A percentile compares a stretch with the other conserved stretches of the same genome.
Conservation (phyloP, 2,888 invertebrate genomes). For the Coelogynopora nodosa region DNA sequence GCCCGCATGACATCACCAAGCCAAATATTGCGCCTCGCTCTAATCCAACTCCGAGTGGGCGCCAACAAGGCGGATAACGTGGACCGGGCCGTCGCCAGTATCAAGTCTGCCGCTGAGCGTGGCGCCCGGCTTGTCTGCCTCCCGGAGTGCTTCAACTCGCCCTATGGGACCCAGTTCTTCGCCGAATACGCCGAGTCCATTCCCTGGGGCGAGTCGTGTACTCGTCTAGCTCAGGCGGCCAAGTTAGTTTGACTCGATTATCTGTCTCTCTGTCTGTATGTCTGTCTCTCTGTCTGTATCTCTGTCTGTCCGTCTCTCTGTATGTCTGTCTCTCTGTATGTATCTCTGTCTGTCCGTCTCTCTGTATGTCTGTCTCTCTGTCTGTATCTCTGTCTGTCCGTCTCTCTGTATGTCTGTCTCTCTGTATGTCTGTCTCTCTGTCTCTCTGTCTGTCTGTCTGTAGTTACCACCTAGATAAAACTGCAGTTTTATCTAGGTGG, state of each 20-base stretch:
- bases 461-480: no score
- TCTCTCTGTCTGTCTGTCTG: no score
- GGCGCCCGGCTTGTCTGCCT: slow-evolving; percentile 68
- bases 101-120: slow-evolving; percentile 67
- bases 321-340: no score
- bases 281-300: no score
- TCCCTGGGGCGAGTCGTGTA: slow-evolving; percentile 72
- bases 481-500: no score
- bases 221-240: slow-evolving; percentile 72
- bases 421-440: no score
- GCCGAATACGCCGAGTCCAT: slow-evolving; percentile 79
- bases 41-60: slow-evolving; percentile 78
- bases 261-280: no score
- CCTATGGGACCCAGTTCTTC: slow-evolving; percentile 77
- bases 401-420: no score
- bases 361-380: no score
- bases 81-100: slow-evolving; percentile 69
- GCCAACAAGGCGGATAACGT: slow-evolving; percentile 74
- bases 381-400: no score
- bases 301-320: no score
- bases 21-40: slow-evolving; percentile 65
- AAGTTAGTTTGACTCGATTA: slow-evolving; percentile 61
- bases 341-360: no score
- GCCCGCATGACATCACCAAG: neutral
- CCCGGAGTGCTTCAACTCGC: slow-evolving; percentile 88